These are phyloP conservation scores for Tiliacea citrago DNA, from an alignment of 2,888 invertebrate genomes.

Conservation along the genomic window DNA sequence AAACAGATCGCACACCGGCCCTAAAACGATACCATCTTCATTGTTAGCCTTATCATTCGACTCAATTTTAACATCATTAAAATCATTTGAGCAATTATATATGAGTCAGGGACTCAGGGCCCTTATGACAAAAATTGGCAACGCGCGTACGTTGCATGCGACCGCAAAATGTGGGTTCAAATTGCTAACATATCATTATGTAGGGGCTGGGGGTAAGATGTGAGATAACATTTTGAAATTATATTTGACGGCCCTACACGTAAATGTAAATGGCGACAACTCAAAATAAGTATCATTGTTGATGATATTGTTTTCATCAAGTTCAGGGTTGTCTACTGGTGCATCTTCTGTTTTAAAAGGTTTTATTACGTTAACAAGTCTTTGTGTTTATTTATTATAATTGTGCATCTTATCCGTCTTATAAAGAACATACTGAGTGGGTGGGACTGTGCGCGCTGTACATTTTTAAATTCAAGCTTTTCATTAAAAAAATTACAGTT, in stretches of 20 bases:
- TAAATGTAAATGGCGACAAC: constrained; percentile 51
- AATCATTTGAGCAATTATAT: constrained; percentile 77
- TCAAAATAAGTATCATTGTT: constrained; percentile 38
- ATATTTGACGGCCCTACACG: constrained; percentile 55
- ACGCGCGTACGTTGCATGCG: constrained; percentile 60
- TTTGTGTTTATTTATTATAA: neutral
- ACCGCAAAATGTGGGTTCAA: constrained; percentile 62
- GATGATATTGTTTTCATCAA: constrained; percentile 9
- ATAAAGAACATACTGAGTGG: neutral
- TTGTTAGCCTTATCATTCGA: constrained; percentile 71
- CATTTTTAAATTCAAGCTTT: neutral
- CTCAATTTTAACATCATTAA: constrained; percentile 77
- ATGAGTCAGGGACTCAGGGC: constrained; percentile 54
- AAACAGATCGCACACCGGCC: constrained; percentile 63
- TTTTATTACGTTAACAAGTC: too few species aligned
- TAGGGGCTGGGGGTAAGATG: constrained; percentile 62
- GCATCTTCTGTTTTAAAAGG: neutral
- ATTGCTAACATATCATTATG: constrained; percentile 72
- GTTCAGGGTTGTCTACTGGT: neutral
- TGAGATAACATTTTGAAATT: constrained; percentile 62
- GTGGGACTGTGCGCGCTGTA: neutral
- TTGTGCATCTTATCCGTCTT: neutral
- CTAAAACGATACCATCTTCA: constrained; percentile 71
- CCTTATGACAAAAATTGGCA: constrained; percentile 72
- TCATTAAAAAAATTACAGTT: too few species aligned